These are phyloP conservation scores for Athrips mouffetella DNA, from an alignment of 2,888 invertebrate species.

Conservation along the genomic window DNA sequence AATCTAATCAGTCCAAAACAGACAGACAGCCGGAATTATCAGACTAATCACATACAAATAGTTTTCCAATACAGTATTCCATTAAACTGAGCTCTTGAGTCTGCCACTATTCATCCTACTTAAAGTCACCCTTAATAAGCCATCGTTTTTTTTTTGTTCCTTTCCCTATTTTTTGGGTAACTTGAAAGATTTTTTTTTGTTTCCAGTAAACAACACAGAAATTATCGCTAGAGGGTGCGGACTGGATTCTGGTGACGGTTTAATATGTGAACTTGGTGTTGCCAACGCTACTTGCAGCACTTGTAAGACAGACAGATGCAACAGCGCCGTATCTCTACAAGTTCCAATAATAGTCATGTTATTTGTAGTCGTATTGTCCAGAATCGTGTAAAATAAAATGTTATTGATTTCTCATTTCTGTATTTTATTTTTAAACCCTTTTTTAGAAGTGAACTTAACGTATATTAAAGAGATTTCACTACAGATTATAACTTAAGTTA, in stretches of 20 bases:
- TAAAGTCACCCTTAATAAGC: no score
- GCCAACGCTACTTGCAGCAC: constrained; percentile 22
- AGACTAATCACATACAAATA: not conserved
- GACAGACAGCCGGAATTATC: no score
- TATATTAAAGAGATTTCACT: no score
- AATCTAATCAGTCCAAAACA: no score
- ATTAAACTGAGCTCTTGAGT: no score
- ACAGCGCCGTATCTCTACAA: constrained; percentile 24
- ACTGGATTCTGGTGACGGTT: constrained; percentile 14
- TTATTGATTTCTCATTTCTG: no score
- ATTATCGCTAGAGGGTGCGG: constrained; percentile 23
- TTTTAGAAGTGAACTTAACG: no score
- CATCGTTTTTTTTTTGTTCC: no score
- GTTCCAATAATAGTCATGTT: constrained; percentile 15
- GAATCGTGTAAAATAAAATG: not conserved
- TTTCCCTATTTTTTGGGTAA: no score
- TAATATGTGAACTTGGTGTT: constrained; percentile 21
- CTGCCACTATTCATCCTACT: no score
- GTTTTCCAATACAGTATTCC: not conserved
- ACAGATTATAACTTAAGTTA: no score
- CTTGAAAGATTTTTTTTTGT: not conserved
- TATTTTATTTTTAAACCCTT: no score
- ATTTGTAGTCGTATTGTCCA: not conserved
- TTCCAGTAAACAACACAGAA: constrained; percentile 30
- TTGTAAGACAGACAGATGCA: constrained; percentile 37